Base-by-base conservation (phyloP, 2,797 vertebrate species). In the Alectoris magna region DNA sequence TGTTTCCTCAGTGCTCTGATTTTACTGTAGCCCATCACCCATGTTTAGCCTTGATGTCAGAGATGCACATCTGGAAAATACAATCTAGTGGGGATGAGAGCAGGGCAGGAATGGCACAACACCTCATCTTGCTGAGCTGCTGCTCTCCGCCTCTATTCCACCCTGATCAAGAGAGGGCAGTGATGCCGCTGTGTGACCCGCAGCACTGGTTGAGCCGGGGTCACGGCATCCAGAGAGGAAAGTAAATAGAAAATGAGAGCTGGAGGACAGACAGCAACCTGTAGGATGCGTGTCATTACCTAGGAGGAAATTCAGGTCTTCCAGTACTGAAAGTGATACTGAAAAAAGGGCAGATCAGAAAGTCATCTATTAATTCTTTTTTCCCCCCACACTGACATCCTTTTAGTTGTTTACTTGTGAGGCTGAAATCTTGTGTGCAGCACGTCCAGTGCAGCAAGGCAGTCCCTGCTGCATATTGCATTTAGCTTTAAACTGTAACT, bases 11-110 rank as follows among this genome's bases (percentile, higher is more conserved):
- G 91, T 64, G 10, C 76, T 91, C 63, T 26, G 43, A 29, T 95
- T 93, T 95, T 66, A 90, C 72, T 4, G 3, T 44, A 84, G 84
- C 74, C 92, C 56, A 38, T 85, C 66, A 69, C 86, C 0, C 5
- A 73, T 18, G 6, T 59, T 67, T 48, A 86, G 76, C 53, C 87
- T 78, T 34, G 1, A 15, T 95, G 90, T 88, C 80, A 90, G 96
- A 95, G 94, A 95, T 91, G 90, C 0, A 23, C 94, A 88, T 94
- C 96, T 96, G 91, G 96, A 97, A 95, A 96, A 95, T 90, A 74
- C 49, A 82, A 92, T 71, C 90, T 92, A 59, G 96, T 96, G 79
- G 70, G 86, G 56, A 86, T 5, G 19, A 56, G 88, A 83, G 76
- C 80, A 84, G 80, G 97, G 75, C 94, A 87, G 60, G 84, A 72